Percentiles rank a stretch among this genome's conserved stretches.
Evolutionary conservation across 2,113 vertebrate genomes (phyloP).

Genomic region (Pyxicephalus adspersus): DNA sequence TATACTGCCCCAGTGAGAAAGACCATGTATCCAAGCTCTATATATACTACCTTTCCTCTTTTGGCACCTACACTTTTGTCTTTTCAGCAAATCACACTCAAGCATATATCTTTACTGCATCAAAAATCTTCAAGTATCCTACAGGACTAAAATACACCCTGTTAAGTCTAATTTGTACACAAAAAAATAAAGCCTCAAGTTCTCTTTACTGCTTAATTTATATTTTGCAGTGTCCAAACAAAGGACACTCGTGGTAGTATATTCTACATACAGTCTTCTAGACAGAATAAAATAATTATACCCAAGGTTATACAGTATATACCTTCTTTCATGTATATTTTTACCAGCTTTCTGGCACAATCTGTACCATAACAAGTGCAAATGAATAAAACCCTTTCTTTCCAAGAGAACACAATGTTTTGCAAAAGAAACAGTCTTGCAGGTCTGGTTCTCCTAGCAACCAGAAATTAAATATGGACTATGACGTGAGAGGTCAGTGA

Average conservation of each 20-base stretch:
- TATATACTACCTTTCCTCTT: neutral
- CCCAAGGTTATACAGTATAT: neutral
- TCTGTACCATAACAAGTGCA: conserved; percentile 20
- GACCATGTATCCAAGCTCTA: too few species aligned
- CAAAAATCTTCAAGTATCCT: conserved; percentile 38
- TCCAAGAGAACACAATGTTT: neutral
- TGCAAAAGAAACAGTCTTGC: neutral
- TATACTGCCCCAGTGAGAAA: neutral
- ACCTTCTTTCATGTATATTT: neutral
- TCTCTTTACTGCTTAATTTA: conserved; percentile 1
- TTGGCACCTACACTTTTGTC: conserved; percentile 39
- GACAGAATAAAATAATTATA: neutral
- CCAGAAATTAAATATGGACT: neutral
- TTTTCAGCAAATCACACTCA: neutral
- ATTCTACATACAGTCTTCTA: conserved; percentile 29
- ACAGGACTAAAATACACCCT: conserved; percentile 33
- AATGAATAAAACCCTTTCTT: neutral
- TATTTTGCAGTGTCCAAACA: neutral
- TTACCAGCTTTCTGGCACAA: neutral
- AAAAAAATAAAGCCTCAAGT: conserved; percentile 25
- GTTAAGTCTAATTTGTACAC: conserved; percentile 16
- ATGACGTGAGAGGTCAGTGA: neutral
- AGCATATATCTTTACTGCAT: conserved; percentile 3
- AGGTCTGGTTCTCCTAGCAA: neutral
- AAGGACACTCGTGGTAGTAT: conserved; percentile 18